These are phyloP conservation scores for Acromyrmex heyeri DNA, from an alignment of 1,140 invertebrate genomes.

Conservation along the genomic window DNA sequence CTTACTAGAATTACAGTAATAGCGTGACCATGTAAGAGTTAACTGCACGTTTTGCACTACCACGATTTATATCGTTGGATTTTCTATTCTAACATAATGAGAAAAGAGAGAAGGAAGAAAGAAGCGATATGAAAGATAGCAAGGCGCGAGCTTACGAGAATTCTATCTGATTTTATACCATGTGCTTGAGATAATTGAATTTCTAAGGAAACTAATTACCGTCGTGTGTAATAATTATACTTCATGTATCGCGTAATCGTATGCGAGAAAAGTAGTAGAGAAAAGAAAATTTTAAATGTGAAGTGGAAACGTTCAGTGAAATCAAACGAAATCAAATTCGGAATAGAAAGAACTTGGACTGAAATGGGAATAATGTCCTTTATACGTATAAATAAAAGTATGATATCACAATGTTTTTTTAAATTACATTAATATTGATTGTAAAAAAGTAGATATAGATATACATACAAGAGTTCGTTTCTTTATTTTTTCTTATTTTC, in stretches of 20 bases:
- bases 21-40: constrained; percentile 15
- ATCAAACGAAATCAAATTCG: background rate
- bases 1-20: background rate
- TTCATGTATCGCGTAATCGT: constrained; percentile 25
- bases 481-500: constrained; percentile 10
- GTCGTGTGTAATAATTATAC: constrained; percentile 25
- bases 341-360: background rate
- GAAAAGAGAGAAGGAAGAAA: background rate
- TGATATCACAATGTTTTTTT: constrained; percentile 70
- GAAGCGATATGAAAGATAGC: constrained; percentile 34
- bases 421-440: constrained; percentile 76
- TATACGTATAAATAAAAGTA: background rate
- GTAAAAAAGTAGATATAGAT: constrained; percentile 53
- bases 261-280: background rate
- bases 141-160: constrained; percentile 12
- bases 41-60: constrained; percentile 21
- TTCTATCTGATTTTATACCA: constrained; percentile 49
- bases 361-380: background rate
- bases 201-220: constrained; percentile 50
- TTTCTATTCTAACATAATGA: constrained; percentile 47
- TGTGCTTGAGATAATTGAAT: constrained; percentile 44
- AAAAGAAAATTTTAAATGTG: constrained; percentile 24
- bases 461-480: background rate
- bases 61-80: constrained; percentile 30
- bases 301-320: background rate